Evolutionary conservation across 2,888 invertebrate genomes (phyloP).

Genomic region (Mythimna impura): DNA sequence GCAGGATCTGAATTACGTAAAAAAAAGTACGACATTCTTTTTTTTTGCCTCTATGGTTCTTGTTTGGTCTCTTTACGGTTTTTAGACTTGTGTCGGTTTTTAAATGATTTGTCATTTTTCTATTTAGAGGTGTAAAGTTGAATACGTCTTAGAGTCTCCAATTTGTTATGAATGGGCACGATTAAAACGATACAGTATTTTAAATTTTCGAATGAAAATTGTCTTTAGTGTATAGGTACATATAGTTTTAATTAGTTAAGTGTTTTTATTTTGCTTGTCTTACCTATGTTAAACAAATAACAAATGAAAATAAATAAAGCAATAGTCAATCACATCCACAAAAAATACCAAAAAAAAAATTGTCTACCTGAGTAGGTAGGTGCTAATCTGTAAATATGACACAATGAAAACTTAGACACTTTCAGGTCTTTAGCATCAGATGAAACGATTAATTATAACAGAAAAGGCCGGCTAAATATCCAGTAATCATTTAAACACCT

Average conservation of each 20-base stretch:
- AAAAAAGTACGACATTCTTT: constrained; percentile 27
- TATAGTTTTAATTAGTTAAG: too few species aligned
- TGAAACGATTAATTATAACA: neutral
- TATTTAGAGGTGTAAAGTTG: neutral
- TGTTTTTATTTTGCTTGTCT: too few species aligned
- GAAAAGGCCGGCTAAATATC: too few species aligned
- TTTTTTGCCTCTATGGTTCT: constrained; percentile 8
- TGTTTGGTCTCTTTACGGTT: constrained; percentile 1
- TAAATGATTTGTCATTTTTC: neutral
- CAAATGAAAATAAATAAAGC: constrained; percentile 6
- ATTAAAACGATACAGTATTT: neutral
- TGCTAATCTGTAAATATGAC: neutral
- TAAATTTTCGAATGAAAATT: neutral
- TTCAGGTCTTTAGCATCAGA: neutral
- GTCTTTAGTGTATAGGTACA: too few species aligned
- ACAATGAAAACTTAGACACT: neutral
- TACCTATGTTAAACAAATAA: too few species aligned
- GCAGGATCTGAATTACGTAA: constrained; percentile 59
- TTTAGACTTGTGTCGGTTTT: neutral
- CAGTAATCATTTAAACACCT: too few species aligned
- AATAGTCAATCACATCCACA: neutral
- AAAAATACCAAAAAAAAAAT: neutral
- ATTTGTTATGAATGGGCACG: neutral
- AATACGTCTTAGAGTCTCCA: neutral
- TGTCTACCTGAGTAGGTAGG: neutral